phyloP scores from a whole-genome alignment of 2,797 vertebrate species.

The Tokudaia tokunoshimensis region DNA sequence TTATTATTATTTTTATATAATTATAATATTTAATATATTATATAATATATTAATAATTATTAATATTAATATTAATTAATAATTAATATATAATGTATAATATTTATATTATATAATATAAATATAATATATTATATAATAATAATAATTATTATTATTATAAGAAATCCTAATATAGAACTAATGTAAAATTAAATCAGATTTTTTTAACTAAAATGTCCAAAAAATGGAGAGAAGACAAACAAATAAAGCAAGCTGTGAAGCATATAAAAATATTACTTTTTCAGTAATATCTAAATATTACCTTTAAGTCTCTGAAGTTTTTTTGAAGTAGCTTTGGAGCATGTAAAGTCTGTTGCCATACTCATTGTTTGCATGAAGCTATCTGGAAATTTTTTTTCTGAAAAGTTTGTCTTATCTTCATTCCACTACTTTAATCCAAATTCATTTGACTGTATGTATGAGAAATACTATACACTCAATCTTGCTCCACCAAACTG shows the following conservation, averaged over 20 bases:
- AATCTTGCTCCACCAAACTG: background rate
- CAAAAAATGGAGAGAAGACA: background rate
- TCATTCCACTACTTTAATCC: background rate
- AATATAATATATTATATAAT: no score
- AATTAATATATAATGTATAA: no score
- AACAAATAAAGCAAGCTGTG: background rate
- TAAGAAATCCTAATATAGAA: background rate
- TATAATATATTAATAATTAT: no score
- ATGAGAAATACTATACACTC: background rate
- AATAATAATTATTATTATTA: no score
- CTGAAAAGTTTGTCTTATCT: background rate
- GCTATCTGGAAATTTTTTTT: background rate
- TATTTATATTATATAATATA: no score
- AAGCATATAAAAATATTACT: background rate
- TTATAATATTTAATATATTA: no score
- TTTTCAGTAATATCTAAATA: background rate
- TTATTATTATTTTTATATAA: no score
- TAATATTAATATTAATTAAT: no score
- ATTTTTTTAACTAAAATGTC: background rate
- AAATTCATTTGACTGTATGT: background rate
- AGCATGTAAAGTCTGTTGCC: background rate
- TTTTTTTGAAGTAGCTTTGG: background rate
- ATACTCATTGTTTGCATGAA: background rate
- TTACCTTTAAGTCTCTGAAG: background rate
- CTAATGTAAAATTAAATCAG: background rate